Percentiles rank a stretch among this genome's conserved stretches.
Conservation (phyloP, 2,888 invertebrate genomes). For the Parthenolecanium corni region DNA sequence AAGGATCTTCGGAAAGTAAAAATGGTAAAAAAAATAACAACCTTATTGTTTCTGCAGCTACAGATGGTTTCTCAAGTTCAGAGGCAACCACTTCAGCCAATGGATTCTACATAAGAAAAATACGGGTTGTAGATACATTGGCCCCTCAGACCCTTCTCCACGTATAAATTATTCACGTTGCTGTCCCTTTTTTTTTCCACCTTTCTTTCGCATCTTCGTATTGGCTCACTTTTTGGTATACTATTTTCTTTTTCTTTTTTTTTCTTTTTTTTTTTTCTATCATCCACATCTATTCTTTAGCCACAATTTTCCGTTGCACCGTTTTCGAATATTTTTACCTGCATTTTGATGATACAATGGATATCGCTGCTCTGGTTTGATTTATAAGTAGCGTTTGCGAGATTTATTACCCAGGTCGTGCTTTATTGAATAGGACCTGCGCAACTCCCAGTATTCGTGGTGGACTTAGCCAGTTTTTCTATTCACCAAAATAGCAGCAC, state of each 20-base stretch:
- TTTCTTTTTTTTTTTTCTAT: no score
- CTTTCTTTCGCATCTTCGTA: background rate
- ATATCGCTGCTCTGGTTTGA: conserved; percentile 21
- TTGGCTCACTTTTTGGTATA: no score
- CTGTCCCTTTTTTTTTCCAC: conserved; percentile 15
- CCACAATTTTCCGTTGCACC: conserved; percentile 25
- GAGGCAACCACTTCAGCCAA: conserved; percentile 21
- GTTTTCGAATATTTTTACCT: conserved; percentile 22
- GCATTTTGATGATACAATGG: conserved; percentile 20
- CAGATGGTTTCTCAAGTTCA: conserved; percentile 19
- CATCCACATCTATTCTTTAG: conserved; percentile 3
- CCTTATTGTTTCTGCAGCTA: conserved; percentile 21
- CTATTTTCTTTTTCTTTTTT: no score
- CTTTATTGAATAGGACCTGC: conserved; percentile 17
- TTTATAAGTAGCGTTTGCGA: conserved; percentile 16
- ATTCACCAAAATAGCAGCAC: background rate
- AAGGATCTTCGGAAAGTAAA: conserved; percentile 11
- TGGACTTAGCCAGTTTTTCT: conserved; percentile 2
- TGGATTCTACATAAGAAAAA: conserved; percentile 18
- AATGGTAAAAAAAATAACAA: conserved; percentile 7
- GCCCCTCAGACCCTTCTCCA: conserved; percentile 15
- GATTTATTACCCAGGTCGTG: conserved; percentile 16
- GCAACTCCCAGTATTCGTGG: background rate
- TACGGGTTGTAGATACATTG: conserved; percentile 13
- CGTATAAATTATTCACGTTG: conserved; percentile 24